Conservation (phyloP, 2,888 invertebrate genomes). For the Antheraea assamensis region DNA sequence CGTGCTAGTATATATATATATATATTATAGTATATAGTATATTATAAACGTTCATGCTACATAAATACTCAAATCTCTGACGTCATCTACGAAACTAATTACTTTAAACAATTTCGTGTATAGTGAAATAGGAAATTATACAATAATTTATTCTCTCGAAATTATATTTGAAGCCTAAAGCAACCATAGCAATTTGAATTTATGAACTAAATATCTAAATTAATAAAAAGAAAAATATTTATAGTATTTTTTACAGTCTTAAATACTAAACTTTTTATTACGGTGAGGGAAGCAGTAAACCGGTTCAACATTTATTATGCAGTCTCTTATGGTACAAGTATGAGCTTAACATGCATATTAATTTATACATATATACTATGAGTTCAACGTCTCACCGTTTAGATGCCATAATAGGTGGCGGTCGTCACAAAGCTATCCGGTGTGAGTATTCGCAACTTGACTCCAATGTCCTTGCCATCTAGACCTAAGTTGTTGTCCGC, state of each 20-base stretch:
- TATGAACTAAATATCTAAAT: not conserved
- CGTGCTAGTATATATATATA: not conserved
- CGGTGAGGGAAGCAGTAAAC: conserved; percentile 49
- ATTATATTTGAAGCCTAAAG: not conserved
- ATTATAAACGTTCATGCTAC: too few relatives aligned
- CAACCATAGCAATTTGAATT: not conserved
- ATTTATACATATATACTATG: conserved; percentile 28
- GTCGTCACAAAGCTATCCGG: conserved; percentile 34
- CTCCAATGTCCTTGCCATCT: conserved; percentile 60
- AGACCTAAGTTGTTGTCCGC: conserved; percentile 53
- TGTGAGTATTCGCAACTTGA: conserved; percentile 42
- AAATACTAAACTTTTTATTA: conserved; percentile 38
- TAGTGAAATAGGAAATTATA: not conserved
- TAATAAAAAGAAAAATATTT: conserved; percentile 1
- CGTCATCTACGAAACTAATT: not conserved
- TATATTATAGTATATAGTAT: too few relatives aligned
- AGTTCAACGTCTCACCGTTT: conserved; percentile 41
- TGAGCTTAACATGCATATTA: conserved; percentile 32
- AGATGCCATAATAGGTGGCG: conserved; percentile 34
- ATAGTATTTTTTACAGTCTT: conserved; percentile 39
- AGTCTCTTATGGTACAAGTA: conserved; percentile 42
- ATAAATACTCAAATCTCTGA: not conserved
- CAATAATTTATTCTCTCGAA: not conserved
- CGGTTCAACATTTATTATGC: conserved; percentile 50
- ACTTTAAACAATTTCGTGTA: not conserved